Evolutionary conservation across 2,797 vertebrate species (phyloP), one percentile per base, ranked within the genome.

Genomic region (Hafferia zeledoni): DNA sequence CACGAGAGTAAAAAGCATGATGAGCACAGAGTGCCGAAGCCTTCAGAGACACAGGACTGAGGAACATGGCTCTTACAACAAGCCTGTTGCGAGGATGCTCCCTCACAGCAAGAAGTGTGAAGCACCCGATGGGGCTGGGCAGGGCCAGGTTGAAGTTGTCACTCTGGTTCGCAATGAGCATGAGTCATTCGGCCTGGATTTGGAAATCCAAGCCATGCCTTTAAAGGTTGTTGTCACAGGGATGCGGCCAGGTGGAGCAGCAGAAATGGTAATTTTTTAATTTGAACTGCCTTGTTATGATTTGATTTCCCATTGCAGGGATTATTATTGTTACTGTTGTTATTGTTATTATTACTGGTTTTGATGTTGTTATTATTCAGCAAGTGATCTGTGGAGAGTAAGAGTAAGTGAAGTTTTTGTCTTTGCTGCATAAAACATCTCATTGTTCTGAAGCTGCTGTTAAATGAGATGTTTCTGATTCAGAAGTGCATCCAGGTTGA

Each of bases 141-240:
- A 97, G 64, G 95, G 96, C 39, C 96, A 96, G 61, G 88, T 97
- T 7, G 98, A 99, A 83, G 96, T 97, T 0, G 97, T 98, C 78
- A 97, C 97, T 44, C 97, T 99, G 64, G 95, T 91, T 41, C 98
- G 98, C 69, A 97, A 93, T 23, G 97, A 98, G 43, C 94, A 96
- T 0, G 98, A 99, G 91, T 98, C 98, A 0, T 98, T 98, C 0
- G 98, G 98, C 12, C 96, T 99, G 18, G 98, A 99, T 90, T 90
- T 98, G 88, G 98, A 98, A 97, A 98, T 98, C 64, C 98, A 97
- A 74, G 98, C 98, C 4, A 90, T 97, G 31, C 98, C 99, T 22
- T 68, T 98, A 79, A 98, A 97, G 88, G 98, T 99, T 49, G 83
- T 98, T 27, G 87, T 98, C 88, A 96, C 98, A 28, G 98, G 98